Base-by-base conservation (phyloP, 2,888 invertebrate genomes). In the Labia minor region DNA sequence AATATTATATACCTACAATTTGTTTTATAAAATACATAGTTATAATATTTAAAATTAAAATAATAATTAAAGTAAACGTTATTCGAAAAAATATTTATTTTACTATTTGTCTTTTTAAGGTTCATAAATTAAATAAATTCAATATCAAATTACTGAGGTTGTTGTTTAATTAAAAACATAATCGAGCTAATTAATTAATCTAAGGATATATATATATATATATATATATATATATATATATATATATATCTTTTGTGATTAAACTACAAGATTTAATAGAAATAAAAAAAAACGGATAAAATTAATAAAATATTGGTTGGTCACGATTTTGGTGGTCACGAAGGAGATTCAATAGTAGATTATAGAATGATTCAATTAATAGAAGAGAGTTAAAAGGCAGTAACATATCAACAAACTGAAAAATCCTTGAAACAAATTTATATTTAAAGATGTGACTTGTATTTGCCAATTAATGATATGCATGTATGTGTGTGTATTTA, bases 301-400 rank as follows among this genome's bases (percentile, higher is more conserved):
- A 49, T 49, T 49, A 49, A 49, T 49, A 49, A 4, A 49, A 49
- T 4, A 49, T 49, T 49, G 49, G n/a, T 14, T n/a, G 49, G n/a
- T 49, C 49, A 49, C 49, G 49, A 49, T 49, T 49, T 49, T 14
- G 49, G 16, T 49, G 49, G 49, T 49, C 49, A 49, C 49, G 49
- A 49, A 49, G 33, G 16, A 49, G 49, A 10, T 49, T 49, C n/a
- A 49, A 4, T n/a, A 8, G 49, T 8, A 14, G 14, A n/a, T 49
- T 49, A 49, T 49, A 49, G 3, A 49, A 49, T 8, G 14, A 49
- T 8, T 49, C 49, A 49, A 49, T 49, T 49, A 49, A 49, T 49
- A 49, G 14, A 49, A 14, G n/a, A n/a, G 49, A 49, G 49, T 49
- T 49, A 14, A 14, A 49, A 49, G 14, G 49, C 3, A 49, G 14